Evolutionary conservation across 2,797 vertebrate species (phyloP).

Genomic region (Pogonophryne albipinna): DNA sequence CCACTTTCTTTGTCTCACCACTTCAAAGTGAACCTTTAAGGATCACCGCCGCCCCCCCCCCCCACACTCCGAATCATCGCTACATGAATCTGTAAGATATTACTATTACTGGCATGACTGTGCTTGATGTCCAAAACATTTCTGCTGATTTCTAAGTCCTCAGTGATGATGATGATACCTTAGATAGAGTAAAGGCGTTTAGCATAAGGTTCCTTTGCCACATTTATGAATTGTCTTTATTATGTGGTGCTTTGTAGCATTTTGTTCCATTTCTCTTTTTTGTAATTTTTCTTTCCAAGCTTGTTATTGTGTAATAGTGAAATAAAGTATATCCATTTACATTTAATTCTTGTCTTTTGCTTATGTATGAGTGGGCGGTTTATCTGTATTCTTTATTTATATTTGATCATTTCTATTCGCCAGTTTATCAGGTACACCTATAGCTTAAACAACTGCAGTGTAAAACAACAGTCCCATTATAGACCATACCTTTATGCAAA

Average conservation of each 20-base stretch:
- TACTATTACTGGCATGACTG: constrained; percentile 88
- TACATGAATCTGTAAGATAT: constrained; percentile 85
- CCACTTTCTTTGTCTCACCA: constrained; percentile 69
- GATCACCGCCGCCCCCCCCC: constrained; percentile 45
- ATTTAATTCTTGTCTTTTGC: constrained; percentile 63
- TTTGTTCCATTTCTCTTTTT: constrained; percentile 81
- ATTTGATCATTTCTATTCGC: background rate
- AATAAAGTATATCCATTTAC: constrained; percentile 98
- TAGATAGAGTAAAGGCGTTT: constrained; percentile 79
- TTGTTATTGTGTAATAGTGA: constrained; percentile 97
- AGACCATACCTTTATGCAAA: background rate
- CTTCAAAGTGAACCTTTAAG: constrained; percentile 61
- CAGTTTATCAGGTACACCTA: background rate
- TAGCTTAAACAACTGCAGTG: background rate
- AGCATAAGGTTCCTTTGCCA: constrained; percentile 83
- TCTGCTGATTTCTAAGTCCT: constrained; percentile 84
- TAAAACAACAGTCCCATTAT: background rate
- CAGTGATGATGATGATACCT: constrained; percentile 70
- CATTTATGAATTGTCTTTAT: constrained; percentile 87
- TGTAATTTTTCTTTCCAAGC: constrained; percentile 80
- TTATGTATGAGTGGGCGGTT: constrained; percentile 19
- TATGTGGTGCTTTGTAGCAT: constrained; percentile 90
- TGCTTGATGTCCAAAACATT: constrained; percentile 85
- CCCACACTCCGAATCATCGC: constrained; percentile 66
- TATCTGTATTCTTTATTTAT: background rate